Base-by-base conservation (phyloP, 2,797 vertebrate species). In the Acipenser oxyrinchus region DNA sequence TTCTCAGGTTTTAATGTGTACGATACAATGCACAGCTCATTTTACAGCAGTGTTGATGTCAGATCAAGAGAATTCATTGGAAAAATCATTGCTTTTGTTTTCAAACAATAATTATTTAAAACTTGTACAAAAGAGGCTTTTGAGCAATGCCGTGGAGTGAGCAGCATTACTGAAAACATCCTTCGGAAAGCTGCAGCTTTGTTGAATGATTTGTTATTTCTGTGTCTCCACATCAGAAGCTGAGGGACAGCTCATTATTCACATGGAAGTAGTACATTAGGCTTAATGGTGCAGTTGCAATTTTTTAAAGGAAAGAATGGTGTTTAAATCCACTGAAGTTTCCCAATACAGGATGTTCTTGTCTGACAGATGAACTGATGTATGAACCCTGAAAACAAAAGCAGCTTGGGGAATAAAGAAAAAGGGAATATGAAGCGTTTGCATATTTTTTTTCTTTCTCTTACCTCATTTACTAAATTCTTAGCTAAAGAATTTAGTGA, bases 311-410 rank as follows among this genome's bases (percentile, higher is more conserved):
- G n/a, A 60, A 60, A 18, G 18, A 60, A 12, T 60, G 58, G 7
- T 18, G 18, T 62, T 7, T 62, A 48, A 60, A 62, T 62, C 6
- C 60, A 62, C 48, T 37, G 23, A 37, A 23, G 18, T 62, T 62
- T 62, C 60, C 9, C 23, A 23, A 62, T 18, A 62, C 12, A 62
- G 60, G 18, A 62, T 48, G 23, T 62, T 10, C 13, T 23, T 62
- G 10, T 62, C 48, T 62, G 60, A 62, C 60, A 62, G 8, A n/a
- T 62, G 60, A 62, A n/a, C 23, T 62, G 48, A 62, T 62, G 48
- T 10, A 37, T 62, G 48, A 58, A 58, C 23, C 23, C 23, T 37
- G 23, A 37, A 37, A 37, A 37, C 23, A 3, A 37, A 37, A 37
- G 23, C 23, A 37, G 23, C 23, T 37, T 37, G 23, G 23, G 23